Evolutionary conservation across 2,888 invertebrate species (phyloP).

Genomic region (Idaea dimidiata): DNA sequence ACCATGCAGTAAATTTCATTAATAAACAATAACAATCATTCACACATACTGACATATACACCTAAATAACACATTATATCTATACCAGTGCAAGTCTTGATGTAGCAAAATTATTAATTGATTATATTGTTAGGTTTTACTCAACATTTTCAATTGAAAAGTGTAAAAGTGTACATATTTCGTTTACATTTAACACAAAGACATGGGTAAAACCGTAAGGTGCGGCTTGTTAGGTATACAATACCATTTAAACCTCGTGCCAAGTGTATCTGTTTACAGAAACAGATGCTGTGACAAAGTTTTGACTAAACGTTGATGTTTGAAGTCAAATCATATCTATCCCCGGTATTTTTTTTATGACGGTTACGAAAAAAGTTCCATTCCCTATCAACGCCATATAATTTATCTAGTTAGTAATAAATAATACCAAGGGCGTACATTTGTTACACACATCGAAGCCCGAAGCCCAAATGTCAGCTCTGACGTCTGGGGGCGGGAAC

Average conservation of each 20-base stretch:
- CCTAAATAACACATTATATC: neutral
- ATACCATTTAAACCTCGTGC: too few species aligned
- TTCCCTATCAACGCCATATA: slow-evolving; percentile 4
- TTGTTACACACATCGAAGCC: slow-evolving; percentile 16
- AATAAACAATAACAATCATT: neutral
- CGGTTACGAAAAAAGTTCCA: neutral
- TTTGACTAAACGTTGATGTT: neutral
- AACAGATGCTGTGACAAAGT: neutral
- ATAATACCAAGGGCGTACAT: slow-evolving; percentile 19
- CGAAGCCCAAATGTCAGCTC: slow-evolving; percentile 70
- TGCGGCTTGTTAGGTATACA: too few species aligned
- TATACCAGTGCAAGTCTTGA: too few species aligned
- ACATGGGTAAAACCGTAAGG: neutral
- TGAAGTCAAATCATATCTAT: neutral
- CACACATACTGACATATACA: neutral
- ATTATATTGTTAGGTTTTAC: too few species aligned
- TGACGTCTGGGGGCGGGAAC: slow-evolving; percentile 69
- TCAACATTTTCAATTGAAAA: too few species aligned
- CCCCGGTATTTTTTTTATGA: too few species aligned
- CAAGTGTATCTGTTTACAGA: too few species aligned
- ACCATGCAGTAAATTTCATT: neutral
- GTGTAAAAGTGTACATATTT: too few species aligned
- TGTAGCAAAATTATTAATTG: too few species aligned
- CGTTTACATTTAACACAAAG: neutral
- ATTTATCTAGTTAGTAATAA: slow-evolving; percentile 12